Percentiles rank a stretch among this genome's conserved stretches.
phyloP scores from a whole-genome alignment of 2,113 vertebrate genomes.

The Phoxinus phoxinus region DNA sequence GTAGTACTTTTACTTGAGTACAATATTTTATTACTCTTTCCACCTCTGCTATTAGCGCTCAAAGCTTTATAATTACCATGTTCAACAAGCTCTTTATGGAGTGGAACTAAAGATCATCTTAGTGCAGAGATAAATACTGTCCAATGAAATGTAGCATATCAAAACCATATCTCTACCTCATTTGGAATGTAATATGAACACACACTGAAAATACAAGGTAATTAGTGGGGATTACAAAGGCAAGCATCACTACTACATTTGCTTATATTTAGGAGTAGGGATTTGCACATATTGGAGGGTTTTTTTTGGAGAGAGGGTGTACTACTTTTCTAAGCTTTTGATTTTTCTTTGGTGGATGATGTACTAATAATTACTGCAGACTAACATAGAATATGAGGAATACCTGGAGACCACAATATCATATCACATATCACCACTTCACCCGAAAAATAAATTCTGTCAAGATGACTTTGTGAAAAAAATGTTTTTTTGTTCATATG shows the following conservation, averaged over 20 bases:
- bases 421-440: neutral
- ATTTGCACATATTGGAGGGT: neutral
- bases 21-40: too few species aligned
- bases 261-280: neutral
- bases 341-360: neutral
- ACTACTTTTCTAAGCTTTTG: neutral
- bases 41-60: neutral
- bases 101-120: conserved; percentile 20
- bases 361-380: neutral
- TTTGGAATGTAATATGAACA: neutral
- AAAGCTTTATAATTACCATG: conserved; percentile 5
- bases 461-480: neutral
- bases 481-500: neutral
- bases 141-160: neutral
- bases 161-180: neutral
- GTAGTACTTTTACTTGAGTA: too few species aligned
- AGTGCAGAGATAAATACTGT: neutral
- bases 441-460: neutral
- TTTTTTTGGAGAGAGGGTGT: neutral
- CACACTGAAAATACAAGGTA: neutral
- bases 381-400: neutral
- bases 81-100: conserved; percentile 15
- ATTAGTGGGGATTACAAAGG: neutral
- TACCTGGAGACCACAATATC: neutral
- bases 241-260: neutral